Percentiles rank a stretch among this genome's conserved stretches.
Evolutionary conservation across 2,797 vertebrate genomes (phyloP).

Genomic region (Myripristis murdjan): DNA sequence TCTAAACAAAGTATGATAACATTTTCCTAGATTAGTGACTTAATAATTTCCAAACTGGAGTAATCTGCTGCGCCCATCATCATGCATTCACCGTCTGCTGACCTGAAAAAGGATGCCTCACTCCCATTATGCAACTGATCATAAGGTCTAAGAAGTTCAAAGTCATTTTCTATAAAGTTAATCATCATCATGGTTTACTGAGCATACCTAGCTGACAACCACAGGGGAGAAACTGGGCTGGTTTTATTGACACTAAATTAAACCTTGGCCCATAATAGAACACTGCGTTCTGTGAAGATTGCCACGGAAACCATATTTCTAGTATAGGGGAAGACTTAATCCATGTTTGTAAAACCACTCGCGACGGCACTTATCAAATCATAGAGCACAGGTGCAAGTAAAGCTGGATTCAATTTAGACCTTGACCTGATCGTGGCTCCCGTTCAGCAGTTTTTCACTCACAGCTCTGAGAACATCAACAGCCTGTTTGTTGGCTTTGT

Average conservation of each 20-base stretch:
- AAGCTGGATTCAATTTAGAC: conserved; percentile 6
- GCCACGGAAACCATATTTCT: not conserved
- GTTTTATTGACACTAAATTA: not conserved
- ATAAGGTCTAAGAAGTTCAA: conserved; percentile 16
- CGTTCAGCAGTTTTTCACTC: conserved; percentile 29
- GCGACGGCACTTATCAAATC: not conserved
- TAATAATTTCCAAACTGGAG: not conserved
- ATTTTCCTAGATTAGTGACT: no score
- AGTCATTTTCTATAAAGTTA: conserved; percentile 18
- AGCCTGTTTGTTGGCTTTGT: conserved; percentile 56
- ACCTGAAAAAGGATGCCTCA: not conserved
- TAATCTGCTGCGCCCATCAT: not conserved
- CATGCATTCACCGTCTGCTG: not conserved
- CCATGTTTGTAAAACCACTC: not conserved
- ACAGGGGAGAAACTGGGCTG: not conserved
- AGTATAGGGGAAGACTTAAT: not conserved
- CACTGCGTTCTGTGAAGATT: not conserved
- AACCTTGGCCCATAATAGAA: not conserved
- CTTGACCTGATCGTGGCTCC: conserved; percentile 15
- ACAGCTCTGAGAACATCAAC: conserved; percentile 44
- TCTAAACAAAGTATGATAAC: no score
- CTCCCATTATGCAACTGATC: conserved; percentile 1
- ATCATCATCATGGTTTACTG: not conserved
- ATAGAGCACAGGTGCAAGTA: conserved; percentile 27
- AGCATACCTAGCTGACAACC: not conserved